Percentiles rank a stretch among this genome's conserved stretches.
Conservation (phyloP, 2,113 vertebrate genomes). For the Periophthalmus modestus region DNA sequence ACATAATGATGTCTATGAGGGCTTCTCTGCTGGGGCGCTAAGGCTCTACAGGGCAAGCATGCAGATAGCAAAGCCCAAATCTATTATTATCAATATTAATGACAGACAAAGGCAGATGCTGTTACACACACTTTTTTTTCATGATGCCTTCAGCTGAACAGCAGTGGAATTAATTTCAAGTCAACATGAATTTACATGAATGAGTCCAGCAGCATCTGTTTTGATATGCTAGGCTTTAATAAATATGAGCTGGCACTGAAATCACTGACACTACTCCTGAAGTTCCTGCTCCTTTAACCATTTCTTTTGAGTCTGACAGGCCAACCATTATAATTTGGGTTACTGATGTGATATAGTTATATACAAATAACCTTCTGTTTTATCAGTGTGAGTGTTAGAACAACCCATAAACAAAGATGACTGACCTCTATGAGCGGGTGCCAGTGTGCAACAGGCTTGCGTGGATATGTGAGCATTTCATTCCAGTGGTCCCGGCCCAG, state of each 20-base stretch:
- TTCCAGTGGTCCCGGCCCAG: conserved; percentile 97
- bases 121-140: conserved; percentile 12
- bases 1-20: conserved; percentile 19
- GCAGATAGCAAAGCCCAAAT: not conserved
- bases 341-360: not conserved
- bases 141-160: conserved; percentile 26
- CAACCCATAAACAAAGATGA: conserved; percentile 16
- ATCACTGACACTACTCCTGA: conserved; percentile 51
- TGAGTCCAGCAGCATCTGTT: conserved; percentile 54
- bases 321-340: not conserved
- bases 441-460: conserved; percentile 97
- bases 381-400: not conserved
- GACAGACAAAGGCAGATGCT: not conserved
- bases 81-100: not conserved
- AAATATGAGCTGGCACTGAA: conserved; percentile 57
- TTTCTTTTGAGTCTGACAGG: not conserved
- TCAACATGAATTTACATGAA: conserved; percentile 58
- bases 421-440: conserved; percentile 91
- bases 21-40: not conserved
- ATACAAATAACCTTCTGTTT: not conserved
- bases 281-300: conserved; percentile 20
- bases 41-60: not conserved
- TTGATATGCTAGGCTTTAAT: conserved; percentile 52
- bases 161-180: conserved; percentile 26
- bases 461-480: conserved; percentile 94